Evolutionary conservation across 1,140 invertebrate genomes (phyloP).

Genomic region (Drosophila baimaii): DNA sequence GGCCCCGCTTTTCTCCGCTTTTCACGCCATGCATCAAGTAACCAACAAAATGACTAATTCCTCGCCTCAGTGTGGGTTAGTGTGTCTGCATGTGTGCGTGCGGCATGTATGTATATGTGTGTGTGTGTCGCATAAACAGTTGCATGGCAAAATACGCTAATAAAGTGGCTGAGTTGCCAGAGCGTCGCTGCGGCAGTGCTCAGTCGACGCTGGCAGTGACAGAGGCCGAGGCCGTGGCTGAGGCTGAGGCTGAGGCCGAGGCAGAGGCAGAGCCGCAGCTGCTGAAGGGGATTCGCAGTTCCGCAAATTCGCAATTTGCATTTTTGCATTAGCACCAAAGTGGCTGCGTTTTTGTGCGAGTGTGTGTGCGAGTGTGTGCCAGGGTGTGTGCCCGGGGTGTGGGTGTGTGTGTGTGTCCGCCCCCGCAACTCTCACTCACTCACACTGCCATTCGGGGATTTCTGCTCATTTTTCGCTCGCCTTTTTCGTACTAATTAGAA

Average conservation of each 20-base stretch:
- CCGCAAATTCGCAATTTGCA: slow-evolving; percentile 55
- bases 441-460: slow-evolving; percentile 23
- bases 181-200: slow-evolving; percentile 27
- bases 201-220: slow-evolving; percentile 11
- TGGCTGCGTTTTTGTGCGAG: slow-evolving; percentile 71
- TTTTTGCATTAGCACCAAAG: slow-evolving; percentile 79
- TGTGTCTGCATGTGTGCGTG: slow-evolving; percentile 22
- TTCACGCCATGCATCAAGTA: slow-evolving; percentile 71
- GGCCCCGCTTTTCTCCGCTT: neutral
- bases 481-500: slow-evolving; percentile 79
- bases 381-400: neutral
- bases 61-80: slow-evolving; percentile 41
- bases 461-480: slow-evolving; percentile 49
- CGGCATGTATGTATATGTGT: slow-evolving; percentile 30
- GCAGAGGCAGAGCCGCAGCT: slow-evolving; percentile 19
- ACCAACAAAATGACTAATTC: slow-evolving; percentile 83
- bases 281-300: slow-evolving; percentile 31
- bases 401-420: slow-evolving; percentile 10
- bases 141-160: slow-evolving; percentile 82
- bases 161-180: slow-evolving; percentile 77
- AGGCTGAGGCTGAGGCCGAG: slow-evolving; percentile 22
- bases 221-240: slow-evolving; percentile 23
- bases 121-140: slow-evolving; percentile 76
- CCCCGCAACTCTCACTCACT: neutral
- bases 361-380: slow-evolving; percentile 34